These are phyloP conservation scores for Cryptus armator DNA, from an alignment of 2,888 invertebrate species.

Conservation along the genomic window DNA sequence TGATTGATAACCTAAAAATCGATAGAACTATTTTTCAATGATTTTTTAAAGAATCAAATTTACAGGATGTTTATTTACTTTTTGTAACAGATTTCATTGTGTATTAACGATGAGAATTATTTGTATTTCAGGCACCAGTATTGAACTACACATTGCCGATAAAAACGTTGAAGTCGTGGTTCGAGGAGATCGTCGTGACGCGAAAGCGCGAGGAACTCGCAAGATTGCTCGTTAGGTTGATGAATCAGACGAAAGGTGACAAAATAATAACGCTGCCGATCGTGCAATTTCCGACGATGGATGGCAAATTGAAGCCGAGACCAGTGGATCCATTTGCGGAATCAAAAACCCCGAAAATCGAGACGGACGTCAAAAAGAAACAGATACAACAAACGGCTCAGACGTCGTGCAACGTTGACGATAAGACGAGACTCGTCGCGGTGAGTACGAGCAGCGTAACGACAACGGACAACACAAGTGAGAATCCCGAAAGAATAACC, in stretches of 20 bases:
- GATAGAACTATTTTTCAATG: no score
- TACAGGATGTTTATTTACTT: no score
- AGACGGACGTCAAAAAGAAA: conserved; percentile 72
- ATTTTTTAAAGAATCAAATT: no score
- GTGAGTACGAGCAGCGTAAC: conserved; percentile 59
- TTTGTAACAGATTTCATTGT: not conserved
- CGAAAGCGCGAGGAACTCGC: conserved; percentile 95
- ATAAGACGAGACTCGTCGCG: conserved; percentile 61
- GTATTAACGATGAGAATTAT: not conserved
- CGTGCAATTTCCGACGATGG: conserved; percentile 91
- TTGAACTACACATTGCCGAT: conserved; percentile 94
- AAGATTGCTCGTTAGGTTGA: conserved; percentile 90
- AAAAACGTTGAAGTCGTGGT: conserved; percentile 94
- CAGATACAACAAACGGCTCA: conserved; percentile 61
- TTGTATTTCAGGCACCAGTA: conserved; percentile 90
- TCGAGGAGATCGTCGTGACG: conserved; percentile 93
- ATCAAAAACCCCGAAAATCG: conserved; percentile 67
- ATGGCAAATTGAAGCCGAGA: conserved; percentile 87
- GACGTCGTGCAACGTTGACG: conserved; percentile 24
- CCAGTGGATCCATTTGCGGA: conserved; percentile 75
- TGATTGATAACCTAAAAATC: no score
- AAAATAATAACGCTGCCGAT: conserved; percentile 88
- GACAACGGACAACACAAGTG: conserved; percentile 53
- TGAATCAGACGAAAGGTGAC: conserved; percentile 91
- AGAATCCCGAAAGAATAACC: conserved; percentile 52